Conservation (phyloP, 2,797 vertebrate genomes). For the Epinephelus coioides region DNA sequence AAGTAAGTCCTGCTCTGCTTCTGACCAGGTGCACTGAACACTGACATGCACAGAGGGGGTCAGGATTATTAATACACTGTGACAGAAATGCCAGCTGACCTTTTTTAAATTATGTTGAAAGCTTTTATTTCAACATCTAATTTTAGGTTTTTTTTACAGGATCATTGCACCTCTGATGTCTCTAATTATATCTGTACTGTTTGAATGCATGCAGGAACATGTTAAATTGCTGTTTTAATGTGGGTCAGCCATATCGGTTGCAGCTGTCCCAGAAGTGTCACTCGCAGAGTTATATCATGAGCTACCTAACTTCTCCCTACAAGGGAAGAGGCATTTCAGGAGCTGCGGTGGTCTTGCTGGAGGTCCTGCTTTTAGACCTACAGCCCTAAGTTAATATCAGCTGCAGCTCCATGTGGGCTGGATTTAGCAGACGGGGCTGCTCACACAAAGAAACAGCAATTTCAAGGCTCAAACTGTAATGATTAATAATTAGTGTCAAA, state of each 20-base stretch:
- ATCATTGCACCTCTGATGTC: neutral
- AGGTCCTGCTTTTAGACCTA: constrained; percentile 78
- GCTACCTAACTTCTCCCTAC: constrained; percentile 83
- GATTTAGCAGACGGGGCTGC: constrained; percentile 52
- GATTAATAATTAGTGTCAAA: constrained; percentile 11
- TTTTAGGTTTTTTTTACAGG: neutral
- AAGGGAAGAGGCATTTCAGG: constrained; percentile 81
- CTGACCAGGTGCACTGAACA: constrained; percentile 4
- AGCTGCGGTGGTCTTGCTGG: constrained; percentile 62
- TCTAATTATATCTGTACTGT: neutral
- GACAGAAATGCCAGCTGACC: constrained; percentile 31
- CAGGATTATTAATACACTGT: constrained; percentile 56
- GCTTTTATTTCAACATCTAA: neutral
- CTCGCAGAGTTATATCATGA: constrained; percentile 72
- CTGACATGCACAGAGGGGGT: constrained; percentile 24
- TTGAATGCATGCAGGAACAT: constrained; percentile 36
- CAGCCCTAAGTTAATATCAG: constrained; percentile 67
- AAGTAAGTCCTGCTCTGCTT: constrained; percentile 86
- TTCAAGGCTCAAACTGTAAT: neutral
- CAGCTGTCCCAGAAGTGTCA: constrained; percentile 85
- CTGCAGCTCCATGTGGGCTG: constrained; percentile 40
- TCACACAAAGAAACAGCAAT: constrained; percentile 22
- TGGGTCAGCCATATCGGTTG: constrained; percentile 76
- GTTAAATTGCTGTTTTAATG: constrained; percentile 66
- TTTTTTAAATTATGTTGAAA: constrained; percentile 19